These are phyloP conservation scores for Pitta sordida DNA, from an alignment of 2,113 vertebrate genomes.

Conservation along the genomic window DNA sequence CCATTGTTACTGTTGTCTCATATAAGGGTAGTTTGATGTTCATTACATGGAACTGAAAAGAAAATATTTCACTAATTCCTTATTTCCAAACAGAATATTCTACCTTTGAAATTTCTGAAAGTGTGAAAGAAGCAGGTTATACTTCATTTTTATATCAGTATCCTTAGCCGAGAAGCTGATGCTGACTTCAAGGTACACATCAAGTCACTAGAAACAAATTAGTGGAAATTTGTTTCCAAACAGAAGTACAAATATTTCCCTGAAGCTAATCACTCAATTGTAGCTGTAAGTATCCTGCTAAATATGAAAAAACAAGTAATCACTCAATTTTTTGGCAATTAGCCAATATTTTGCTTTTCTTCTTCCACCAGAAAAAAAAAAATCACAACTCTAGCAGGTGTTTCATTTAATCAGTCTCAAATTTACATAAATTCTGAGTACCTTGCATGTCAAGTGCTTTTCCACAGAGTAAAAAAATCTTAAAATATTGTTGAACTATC, in stretches of 20 bases:
- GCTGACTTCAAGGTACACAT: not conserved
- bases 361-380: not conserved
- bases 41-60: not conserved
- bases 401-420: not conserved
- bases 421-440: not conserved
- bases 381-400: not conserved
- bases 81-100: not conserved
- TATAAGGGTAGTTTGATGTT: not conserved
- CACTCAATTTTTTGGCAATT: not conserved
- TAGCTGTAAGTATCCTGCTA: not conserved
- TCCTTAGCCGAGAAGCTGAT: not conserved
- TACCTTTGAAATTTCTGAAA: not conserved
- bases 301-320: not conserved
- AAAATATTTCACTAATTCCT: not conserved
- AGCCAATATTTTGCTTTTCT: not conserved
- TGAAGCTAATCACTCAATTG: not conserved
- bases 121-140: not conserved
- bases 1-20: not conserved
- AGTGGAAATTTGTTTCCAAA: not conserved
- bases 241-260: not conserved
- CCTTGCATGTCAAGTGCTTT: not conserved
- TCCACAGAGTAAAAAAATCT: not conserved
- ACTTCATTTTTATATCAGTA: not conserved
- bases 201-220: not conserved
- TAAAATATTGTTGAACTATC: not conserved